Evolutionary conservation across 2,113 vertebrate species (phyloP), one percentile per base, ranked within the genome.

Genomic region (Gallinago jamesoni): DNA sequence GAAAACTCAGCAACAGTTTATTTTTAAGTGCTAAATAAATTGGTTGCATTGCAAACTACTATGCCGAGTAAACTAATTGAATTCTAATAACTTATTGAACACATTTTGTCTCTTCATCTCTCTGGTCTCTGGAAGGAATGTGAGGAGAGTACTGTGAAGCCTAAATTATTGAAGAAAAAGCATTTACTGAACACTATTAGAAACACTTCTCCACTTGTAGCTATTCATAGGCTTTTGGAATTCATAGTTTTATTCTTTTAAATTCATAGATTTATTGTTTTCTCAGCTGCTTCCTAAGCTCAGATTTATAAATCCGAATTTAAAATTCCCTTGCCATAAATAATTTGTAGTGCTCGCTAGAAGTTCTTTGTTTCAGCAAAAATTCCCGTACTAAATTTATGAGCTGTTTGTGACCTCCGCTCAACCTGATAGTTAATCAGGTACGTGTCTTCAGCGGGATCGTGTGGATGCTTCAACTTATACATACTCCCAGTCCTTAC

Each of bases 131-230:
- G 57, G 39, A 91, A 91, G 7, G 18, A 79, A 69, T 56, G 48
- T 56, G 48, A 89, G 23, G 17, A 81, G 31, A 41, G 24, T 35
- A 63, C 35, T 59, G 7, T 43, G 16, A 70, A 84, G 10, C 47
- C 47, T 87, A 79, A 89, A 72, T 75, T 90, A 87, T 52, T 82
- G 64, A 95, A 75, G n/a, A 47, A 84, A 81, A 84, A 84, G 28
- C 12, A 22, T 82, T 95, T 91, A 39, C 30, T 90, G 24, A 88
- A 62, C 33, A 13, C 8, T 56, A 2, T 72, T 73, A 56, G 74
- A 41, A 87, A 33, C 30, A 57, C 31, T 92, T 92, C 24, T 70
- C 14, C 19, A 28, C 9, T 90, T 28, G 53, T 43, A 83, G 43
- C 14, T 72, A 52, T 73, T 87, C 6, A 7, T n/a, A 79, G 39